These are phyloP conservation scores for Callaeas wilsoni DNA, from an alignment of 2,113 vertebrate genomes.

Conservation along the genomic window DNA sequence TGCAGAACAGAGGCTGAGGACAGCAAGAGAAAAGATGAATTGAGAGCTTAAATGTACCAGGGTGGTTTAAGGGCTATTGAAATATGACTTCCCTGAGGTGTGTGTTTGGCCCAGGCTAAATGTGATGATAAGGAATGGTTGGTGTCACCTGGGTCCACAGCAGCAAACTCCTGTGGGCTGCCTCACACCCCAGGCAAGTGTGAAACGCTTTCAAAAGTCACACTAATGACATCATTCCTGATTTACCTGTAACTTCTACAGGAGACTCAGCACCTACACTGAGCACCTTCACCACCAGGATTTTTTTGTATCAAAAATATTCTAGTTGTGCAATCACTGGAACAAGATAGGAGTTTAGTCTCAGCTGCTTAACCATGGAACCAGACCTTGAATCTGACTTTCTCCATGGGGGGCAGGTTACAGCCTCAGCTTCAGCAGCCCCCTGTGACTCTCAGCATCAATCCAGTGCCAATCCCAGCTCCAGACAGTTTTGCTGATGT, in stretches of 20 bases:
- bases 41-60: conserved; percentile 18
- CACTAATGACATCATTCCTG: background rate
- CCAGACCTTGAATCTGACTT: background rate
- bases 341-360: background rate
- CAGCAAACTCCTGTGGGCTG: fast-evolving
- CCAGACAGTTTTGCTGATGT: conserved; percentile 41
- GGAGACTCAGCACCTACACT: background rate
- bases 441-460: background rate
- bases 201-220: background rate
- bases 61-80: conserved; percentile 18
- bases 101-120: background rate
- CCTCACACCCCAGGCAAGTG: background rate
- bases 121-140: background rate
- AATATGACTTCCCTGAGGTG: background rate
- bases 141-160: background rate
- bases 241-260: background rate
- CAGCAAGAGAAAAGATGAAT: conserved; percentile 35
- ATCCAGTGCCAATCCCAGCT: background rate
- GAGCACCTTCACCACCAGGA: background rate
- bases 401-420: background rate
- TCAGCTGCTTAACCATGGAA: background rate
- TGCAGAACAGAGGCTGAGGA: background rate
- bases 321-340: background rate
- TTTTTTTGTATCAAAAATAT: background rate
- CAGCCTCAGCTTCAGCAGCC: background rate